phyloP scores from a whole-genome alignment of 2,797 vertebrate genomes.

The Cuniculus paca region DNA sequence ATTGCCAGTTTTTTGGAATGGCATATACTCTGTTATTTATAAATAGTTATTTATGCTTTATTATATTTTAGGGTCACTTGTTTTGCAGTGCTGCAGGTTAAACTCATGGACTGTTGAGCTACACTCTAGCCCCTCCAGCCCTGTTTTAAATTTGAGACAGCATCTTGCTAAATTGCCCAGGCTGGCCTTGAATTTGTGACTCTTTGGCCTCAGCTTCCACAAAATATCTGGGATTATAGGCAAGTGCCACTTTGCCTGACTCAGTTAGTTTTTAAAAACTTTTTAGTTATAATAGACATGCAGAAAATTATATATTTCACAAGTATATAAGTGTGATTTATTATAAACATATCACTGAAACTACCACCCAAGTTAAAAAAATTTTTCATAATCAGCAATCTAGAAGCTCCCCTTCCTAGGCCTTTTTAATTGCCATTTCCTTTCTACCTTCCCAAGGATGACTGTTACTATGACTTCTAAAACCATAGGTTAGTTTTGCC shows the following conservation, averaged over 20 bases:
- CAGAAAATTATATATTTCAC: slow-evolving; percentile 45
- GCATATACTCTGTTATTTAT: slow-evolving; percentile 11
- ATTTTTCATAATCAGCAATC: neutral
- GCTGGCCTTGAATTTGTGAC: neutral
- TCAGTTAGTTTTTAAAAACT: slow-evolving; percentile 40
- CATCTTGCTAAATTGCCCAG: neutral
- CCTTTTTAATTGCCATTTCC: neutral
- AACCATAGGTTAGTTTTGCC: slow-evolving; percentile 13
- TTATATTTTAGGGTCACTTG: neutral
- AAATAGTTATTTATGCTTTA: neutral
- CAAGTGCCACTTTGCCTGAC: neutral
- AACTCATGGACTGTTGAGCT: neutral
- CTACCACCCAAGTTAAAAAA: slow-evolving; percentile 9
- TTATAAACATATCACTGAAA: slow-evolving; percentile 40
- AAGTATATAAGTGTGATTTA: neutral
- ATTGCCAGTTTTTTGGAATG: neutral
- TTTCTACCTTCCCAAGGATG: slow-evolving; percentile 12
- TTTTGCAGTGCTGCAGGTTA: neutral
- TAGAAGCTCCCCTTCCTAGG: neutral
- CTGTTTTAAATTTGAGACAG: neutral
- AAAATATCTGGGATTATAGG: neutral
- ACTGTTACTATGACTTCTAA: neutral
- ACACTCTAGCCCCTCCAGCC: neutral
- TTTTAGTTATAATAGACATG: slow-evolving; percentile 44
- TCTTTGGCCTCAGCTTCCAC: neutral